Percentiles rank a stretch among this genome's conserved stretches.
Conservation (phyloP, 92 coral and sea anemone species). For the Actinernus sp. region DNA sequence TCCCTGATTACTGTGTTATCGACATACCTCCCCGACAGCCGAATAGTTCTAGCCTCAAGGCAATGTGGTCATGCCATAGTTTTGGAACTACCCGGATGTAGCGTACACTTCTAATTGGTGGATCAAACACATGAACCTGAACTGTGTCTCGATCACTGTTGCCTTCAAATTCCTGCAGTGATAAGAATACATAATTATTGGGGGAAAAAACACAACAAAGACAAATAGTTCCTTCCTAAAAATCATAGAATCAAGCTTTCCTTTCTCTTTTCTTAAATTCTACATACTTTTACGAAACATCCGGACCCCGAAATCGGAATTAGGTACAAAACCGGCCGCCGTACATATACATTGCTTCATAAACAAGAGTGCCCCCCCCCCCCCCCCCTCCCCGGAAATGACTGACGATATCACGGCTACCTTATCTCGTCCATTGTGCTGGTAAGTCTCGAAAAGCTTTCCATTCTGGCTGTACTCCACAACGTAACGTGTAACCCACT, state of each 20-base stretch:
- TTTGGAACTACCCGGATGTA: slow-evolving; percentile 69
- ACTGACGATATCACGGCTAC: too few relatives aligned
- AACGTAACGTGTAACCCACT: slow-evolving; percentile 9
- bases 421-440: slow-evolving; percentile 8
- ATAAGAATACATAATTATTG: background rate
- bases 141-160: slow-evolving; percentile 53
- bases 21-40: slow-evolving; percentile 53
- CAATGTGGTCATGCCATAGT: slow-evolving; percentile 86
- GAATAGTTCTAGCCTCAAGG: slow-evolving; percentile 60
- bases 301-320: too few relatives aligned
- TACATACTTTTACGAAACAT: too few relatives aligned
- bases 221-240: too few relatives aligned
- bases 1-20: background rate
- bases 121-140: slow-evolving; percentile 55
- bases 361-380: too few relatives aligned
- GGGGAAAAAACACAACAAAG: too few relatives aligned
- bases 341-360: too few relatives aligned
- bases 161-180: slow-evolving; percentile 70
- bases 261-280: too few relatives aligned
- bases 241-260: too few relatives aligned
- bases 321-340: too few relatives aligned
- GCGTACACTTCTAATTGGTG: slow-evolving; percentile 58
- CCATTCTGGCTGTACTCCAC: slow-evolving; percentile 7
- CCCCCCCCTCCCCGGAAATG: too few relatives aligned
- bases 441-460: slow-evolving; percentile 2